Evolutionary conservation across 2,888 invertebrate genomes (phyloP).

Genomic region (Thera obeliscata): DNA sequence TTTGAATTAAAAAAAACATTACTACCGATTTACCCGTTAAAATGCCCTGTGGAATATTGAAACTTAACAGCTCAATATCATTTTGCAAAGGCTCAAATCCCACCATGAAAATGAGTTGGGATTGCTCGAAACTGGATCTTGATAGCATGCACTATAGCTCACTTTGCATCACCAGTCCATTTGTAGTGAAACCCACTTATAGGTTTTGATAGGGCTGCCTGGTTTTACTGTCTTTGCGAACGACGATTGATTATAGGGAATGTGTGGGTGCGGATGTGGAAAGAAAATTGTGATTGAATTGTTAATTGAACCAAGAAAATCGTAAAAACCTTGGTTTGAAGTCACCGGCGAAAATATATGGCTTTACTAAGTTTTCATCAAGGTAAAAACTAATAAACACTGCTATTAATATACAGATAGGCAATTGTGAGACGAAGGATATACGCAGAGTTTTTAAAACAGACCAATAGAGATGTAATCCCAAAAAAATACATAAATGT

Average conservation of each 20-base stretch:
- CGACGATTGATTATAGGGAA: slow-evolving; percentile 48
- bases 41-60: no score
- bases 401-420: not conserved
- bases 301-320: slow-evolving; percentile 44
- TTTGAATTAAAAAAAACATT: no score
- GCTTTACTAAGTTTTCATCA: not conserved
- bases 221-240: slow-evolving; percentile 50
- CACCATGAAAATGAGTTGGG: not conserved
- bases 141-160: not conserved
- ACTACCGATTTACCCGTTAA: no score
- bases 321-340: slow-evolving; percentile 31
- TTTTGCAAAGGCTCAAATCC: not conserved
- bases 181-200: not conserved
- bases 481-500: no score
- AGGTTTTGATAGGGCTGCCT: slow-evolving; percentile 11
- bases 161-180: not conserved
- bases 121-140: not conserved
- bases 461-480: no score
- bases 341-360: slow-evolving; percentile 6
- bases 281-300: slow-evolving; percentile 52
- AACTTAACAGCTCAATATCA: not conserved
- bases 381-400: not conserved
- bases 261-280: slow-evolving; percentile 37
- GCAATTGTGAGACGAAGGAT: no score
- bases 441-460: no score